Base-by-base conservation (phyloP, 2,113 vertebrate species). In the Casuarius casuarius region DNA sequence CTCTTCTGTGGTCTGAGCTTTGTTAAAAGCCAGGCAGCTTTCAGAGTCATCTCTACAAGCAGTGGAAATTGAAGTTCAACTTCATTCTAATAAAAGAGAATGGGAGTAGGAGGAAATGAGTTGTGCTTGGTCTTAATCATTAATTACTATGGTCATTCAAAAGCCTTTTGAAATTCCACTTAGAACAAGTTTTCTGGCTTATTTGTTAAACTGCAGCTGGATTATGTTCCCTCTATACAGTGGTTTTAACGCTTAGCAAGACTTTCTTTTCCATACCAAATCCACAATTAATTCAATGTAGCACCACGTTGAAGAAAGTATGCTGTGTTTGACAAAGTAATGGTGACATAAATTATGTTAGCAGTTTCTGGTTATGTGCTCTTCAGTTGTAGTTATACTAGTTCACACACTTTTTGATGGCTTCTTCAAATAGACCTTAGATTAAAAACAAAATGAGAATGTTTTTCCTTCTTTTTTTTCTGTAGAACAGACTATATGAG, bases 101-200 rank as follows among this genome's bases (percentile, higher is more conserved):
- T 11, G 4, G 12, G 4, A 1, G 6, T 26, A 7, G 18, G 61
- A 85, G 26, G 1, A 59, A 75, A 75, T 0, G 1, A 5, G 2
- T 44, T 40, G 10, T 80, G 5, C 16, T 77, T 59, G 5, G 12
- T 74, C 33, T 56, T 3, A 0, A 31, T 61, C 4, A 10, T 48
- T 59, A 62, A 59, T 26, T 35, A n/a, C 17, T 29, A 44, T 2
- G 2, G 19, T 29, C 26, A 62, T 63, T 83, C 46, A 49, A n/a
- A 26, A 49, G 13, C 4, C 20, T 67, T 54, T 35, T 13, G 33
- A 77, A 66, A 54, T 51, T 59, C 61, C 26, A 76, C 19, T 82
- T 79, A 74, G 2, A 66, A 5, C 7, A 7, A 10, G 10, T 38
- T 84, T 90, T 87, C 46, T 68, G 16, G 62, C 16, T 10, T 17